Evolutionary conservation across 2,888 invertebrate species (phyloP).

Genomic region (Glyphotaelius pellucidus): DNA sequence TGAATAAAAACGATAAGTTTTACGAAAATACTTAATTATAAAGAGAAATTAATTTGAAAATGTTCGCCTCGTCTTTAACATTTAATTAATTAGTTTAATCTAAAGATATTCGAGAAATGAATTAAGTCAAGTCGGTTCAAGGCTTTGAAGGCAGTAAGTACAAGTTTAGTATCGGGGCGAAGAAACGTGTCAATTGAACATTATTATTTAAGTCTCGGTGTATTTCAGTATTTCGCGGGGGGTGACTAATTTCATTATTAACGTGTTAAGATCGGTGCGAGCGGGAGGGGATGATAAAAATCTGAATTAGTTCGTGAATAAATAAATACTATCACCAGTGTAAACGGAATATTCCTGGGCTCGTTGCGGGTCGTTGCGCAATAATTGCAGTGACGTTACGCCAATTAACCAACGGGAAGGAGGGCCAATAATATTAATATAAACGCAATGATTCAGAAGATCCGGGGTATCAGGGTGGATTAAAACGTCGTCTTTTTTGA

Average conservation of each 20-base stretch:
- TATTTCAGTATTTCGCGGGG: conserved; percentile 2
- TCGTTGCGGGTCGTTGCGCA: conserved; percentile 35
- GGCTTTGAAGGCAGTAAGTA: neutral
- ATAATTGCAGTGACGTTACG: conserved; percentile 52
- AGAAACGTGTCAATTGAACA: neutral
- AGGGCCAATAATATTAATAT: neutral
- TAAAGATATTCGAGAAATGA: neutral
- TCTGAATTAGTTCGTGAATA: conserved; percentile 28
- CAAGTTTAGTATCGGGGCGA: neutral
- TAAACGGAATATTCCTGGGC: conserved; percentile 32
- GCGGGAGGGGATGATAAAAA: conserved; percentile 31
- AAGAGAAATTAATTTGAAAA: neutral
- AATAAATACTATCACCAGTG: conserved; percentile 44
- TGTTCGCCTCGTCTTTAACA: neutral
- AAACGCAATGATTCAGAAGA: neutral
- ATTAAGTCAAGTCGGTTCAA: neutral
- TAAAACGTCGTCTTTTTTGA: neutral
- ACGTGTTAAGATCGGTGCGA: neutral
- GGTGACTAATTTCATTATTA: conserved; percentile 33
- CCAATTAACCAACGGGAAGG: conserved; percentile 34
- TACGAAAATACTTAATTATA: no score
- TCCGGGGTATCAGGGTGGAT: neutral
- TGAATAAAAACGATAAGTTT: no score
- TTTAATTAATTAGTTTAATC: neutral
- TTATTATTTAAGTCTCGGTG: conserved; percentile 10